Evolutionary conservation across 2,888 invertebrate genomes (phyloP).

Genomic region (Norana najaformis): DNA sequence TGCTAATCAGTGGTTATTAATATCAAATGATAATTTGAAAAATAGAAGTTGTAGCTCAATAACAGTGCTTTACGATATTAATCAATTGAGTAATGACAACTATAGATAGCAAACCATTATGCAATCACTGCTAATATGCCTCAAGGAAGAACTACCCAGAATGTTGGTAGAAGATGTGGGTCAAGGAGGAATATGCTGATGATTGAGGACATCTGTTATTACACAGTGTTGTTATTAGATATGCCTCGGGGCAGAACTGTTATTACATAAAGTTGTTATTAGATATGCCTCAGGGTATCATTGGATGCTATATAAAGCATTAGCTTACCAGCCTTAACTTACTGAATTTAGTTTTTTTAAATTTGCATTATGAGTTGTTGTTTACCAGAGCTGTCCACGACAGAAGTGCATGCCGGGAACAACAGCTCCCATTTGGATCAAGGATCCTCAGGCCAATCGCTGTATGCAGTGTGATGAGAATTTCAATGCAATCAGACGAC

Average conservation of each 20-base stretch:
- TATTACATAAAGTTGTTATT: neutral
- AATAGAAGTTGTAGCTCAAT: neutral
- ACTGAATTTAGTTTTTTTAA: neutral
- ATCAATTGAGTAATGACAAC: too few relatives aligned
- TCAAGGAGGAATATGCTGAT: too few relatives aligned
- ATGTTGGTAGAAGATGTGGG: too few relatives aligned
- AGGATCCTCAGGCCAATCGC: constrained; percentile 17
- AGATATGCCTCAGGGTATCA: neutral
- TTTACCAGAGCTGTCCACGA: neutral
- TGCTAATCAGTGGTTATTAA: constrained; percentile 9
- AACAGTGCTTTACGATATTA: too few relatives aligned
- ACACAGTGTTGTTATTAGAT: too few relatives aligned
- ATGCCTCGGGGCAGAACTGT: neutral
- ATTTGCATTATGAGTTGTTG: neutral
- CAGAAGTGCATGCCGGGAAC: neutral
- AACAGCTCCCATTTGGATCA: constrained; percentile 2
- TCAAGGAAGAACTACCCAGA: neutral
- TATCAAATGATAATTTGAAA: neutral
- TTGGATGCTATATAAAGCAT: neutral
- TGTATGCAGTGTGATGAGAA: constrained; percentile 17
- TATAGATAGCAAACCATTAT: neutral
- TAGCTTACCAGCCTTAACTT: neutral
- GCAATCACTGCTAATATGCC: neutral
- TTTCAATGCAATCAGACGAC: constrained; percentile 9
- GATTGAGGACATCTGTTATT: too few relatives aligned